phyloP scores from a whole-genome alignment of 2,888 invertebrate genomes.

The Acleris laterana region DNA sequence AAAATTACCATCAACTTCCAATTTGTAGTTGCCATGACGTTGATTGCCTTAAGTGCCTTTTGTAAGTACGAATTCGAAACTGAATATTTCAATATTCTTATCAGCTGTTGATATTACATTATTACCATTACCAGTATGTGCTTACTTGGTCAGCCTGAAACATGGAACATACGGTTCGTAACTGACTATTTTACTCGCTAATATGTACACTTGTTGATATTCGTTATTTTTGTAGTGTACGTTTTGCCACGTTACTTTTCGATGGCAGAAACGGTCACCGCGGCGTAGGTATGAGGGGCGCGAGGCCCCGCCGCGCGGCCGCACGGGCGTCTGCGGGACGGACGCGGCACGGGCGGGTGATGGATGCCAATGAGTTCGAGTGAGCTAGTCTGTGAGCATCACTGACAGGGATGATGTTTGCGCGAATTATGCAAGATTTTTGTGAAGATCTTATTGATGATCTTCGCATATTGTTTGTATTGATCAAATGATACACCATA shows the following conservation, averaged over 20 bases:
- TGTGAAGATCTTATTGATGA: constrained; percentile 59
- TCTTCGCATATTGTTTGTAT: constrained; percentile 45
- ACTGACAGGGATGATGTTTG: constrained; percentile 83
- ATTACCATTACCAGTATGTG: constrained; percentile 7
- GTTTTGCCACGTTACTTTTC: constrained; percentile 13
- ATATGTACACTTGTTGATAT: constrained; percentile 5
- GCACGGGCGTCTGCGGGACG: not conserved
- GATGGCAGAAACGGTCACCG: constrained; percentile 1
- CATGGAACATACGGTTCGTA: not conserved
- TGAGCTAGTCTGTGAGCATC: constrained; percentile 82
- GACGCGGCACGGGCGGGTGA: constrained; percentile 2
- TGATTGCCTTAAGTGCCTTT: constrained; percentile 38
- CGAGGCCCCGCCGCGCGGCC: too few species aligned
- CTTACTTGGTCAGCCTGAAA: not conserved
- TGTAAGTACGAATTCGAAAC: constrained; percentile 30
- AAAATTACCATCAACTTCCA: not conserved
- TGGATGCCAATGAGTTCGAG: constrained; percentile 55
- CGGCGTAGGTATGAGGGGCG: not conserved
- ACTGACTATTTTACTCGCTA: constrained; percentile 2
- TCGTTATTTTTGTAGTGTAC: not conserved
- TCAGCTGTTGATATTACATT: constrained; percentile 25
- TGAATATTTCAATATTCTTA: constrained; percentile 25
- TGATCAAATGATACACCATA: constrained; percentile 31
- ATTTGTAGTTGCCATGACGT: constrained; percentile 23
- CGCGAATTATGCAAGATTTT: constrained; percentile 82